phyloP scores from a whole-genome alignment of 1,140 invertebrate genomes.

The Cryptotermes secundus region DNA sequence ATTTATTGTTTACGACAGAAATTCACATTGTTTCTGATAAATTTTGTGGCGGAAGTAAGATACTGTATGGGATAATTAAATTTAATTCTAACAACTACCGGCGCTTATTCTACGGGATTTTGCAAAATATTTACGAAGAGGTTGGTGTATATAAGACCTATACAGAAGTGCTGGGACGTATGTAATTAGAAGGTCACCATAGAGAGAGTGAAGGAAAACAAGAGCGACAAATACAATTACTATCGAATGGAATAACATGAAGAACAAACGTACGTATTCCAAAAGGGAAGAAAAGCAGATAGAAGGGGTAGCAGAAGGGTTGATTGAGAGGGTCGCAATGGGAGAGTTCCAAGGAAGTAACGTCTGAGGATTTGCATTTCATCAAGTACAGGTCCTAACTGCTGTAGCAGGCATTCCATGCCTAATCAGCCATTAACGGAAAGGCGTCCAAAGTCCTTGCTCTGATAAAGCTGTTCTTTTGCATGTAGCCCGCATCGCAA shows the following conservation, averaged over 20 bases:
- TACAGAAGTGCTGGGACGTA: too few relatives aligned
- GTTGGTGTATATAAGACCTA: too few relatives aligned
- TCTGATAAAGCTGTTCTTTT: background rate
- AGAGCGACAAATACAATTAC: background rate
- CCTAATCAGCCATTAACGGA: slow-evolving; percentile 28
- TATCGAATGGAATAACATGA: background rate
- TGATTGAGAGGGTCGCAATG: background rate
- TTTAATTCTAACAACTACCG: too few relatives aligned
- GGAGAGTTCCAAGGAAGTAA: slow-evolving; percentile 15
- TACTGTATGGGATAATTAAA: too few relatives aligned
- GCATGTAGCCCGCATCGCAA: background rate
- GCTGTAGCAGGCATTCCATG: background rate
- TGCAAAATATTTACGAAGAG: too few relatives aligned
- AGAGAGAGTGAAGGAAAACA: background rate
- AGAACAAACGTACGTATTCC: background rate
- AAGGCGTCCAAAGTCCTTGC: slow-evolving; percentile 13
- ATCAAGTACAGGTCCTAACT: slow-evolving; percentile 23
- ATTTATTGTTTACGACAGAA: too few relatives aligned
- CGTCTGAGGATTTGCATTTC: slow-evolving; percentile 29
- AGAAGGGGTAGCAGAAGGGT: background rate
- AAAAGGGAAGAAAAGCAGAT: background rate
- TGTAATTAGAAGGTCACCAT: background rate
- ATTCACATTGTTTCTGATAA: too few relatives aligned
- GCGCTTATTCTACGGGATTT: too few relatives aligned
- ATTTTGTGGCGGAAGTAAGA: too few relatives aligned